Base-by-base conservation (phyloP, 1,140 invertebrate genomes). In the Neelides sp. region DNA sequence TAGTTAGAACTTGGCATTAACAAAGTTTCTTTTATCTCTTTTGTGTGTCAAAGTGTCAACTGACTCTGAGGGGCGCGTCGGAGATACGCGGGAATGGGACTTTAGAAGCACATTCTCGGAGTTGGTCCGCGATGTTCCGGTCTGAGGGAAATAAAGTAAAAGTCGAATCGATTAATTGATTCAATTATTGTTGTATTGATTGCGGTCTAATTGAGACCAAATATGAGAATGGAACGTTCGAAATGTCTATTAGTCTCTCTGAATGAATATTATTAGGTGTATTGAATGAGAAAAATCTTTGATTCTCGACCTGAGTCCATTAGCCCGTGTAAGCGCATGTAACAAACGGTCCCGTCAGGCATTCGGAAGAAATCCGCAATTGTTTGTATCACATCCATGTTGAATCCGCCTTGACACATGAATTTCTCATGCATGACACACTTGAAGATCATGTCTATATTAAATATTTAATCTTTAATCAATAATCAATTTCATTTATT, bases 391-490 rank as follows among this genome's bases (percentile, higher is more conserved):
- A 47, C 36, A 17, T 59, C 58, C 44, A 52, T 26, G 4, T 47
- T 41, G 27, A 56, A 59, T 20, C 46, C 51, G 20, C 32, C 39
- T 42, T 53, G 54, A 36, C 58, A 59, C 41, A 54, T 36, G 46
- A 55, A 59, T 36, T 52, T 55, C 24, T 59, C 58, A 39, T 59
- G 54, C 54, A 59, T 55, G 13, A 56, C 32, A 34, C 58, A 59
- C 36, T 59, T 59, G 58, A 59, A 59, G 12, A 59, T 43, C 32
- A 40, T 40, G 20, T 59, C 58, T 59, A 39, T 1, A 19, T 17
- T 34, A 10, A 37, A 48, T 39, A 23, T n/a, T n/a, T n/a, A n/a
- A n/a, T n/a, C n/a, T n/a, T n/a, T n/a, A n/a, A n/a, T n/a, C n/a
- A n/a, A n/a, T n/a, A n/a, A n/a, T n/a, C n/a, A n/a, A n/a, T n/a